phyloP scores from a whole-genome alignment of 2,888 invertebrate species.

The Andrena camellia region DNA sequence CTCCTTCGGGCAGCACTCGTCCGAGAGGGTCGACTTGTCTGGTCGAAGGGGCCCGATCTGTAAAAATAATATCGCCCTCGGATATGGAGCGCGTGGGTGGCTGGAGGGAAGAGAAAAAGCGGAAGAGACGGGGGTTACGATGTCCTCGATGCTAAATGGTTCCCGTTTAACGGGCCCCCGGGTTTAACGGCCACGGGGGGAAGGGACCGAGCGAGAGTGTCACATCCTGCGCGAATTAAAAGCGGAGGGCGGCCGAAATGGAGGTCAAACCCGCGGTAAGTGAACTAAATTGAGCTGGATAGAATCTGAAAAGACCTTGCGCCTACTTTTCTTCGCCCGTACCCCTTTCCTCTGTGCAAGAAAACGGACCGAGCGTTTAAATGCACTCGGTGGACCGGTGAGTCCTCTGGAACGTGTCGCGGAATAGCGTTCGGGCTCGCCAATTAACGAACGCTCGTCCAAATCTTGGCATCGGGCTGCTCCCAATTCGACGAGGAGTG shows the following conservation, averaged over 20 bases:
- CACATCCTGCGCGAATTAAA: slow-evolving; percentile 77
- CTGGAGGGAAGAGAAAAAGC: slow-evolving; percentile 26
- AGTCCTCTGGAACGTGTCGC: too few relatives aligned
- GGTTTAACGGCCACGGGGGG: slow-evolving; percentile 42
- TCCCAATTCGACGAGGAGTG: slow-evolving; percentile 14
- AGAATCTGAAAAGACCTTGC: slow-evolving; percentile 71
- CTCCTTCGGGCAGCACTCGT: not conserved
- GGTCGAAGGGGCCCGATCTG: not conserved
- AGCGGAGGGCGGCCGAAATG: slow-evolving; percentile 68
- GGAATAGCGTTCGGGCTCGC: not conserved
- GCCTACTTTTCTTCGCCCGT: slow-evolving; percentile 52
- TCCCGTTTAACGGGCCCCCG: slow-evolving; percentile 65
- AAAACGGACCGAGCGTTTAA: not conserved
- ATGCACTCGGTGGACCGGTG: too few relatives aligned
- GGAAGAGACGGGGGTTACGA: slow-evolving; percentile 39
- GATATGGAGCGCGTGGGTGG: slow-evolving; percentile 32
- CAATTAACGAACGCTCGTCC: slow-evolving; percentile 7
- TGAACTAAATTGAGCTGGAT: slow-evolving; percentile 69
- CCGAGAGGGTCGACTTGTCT: not conserved
- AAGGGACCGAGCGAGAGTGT: slow-evolving; percentile 65
- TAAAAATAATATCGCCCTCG: slow-evolving; percentile 39
- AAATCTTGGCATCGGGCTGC: slow-evolving; percentile 19
- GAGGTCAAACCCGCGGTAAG: slow-evolving; percentile 69
- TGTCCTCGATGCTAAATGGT: slow-evolving; percentile 68
- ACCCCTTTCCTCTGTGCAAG: not conserved